Conservation (phyloP, 92 coral and sea anemone genomes). For the Paramuricea clavata region DNA sequence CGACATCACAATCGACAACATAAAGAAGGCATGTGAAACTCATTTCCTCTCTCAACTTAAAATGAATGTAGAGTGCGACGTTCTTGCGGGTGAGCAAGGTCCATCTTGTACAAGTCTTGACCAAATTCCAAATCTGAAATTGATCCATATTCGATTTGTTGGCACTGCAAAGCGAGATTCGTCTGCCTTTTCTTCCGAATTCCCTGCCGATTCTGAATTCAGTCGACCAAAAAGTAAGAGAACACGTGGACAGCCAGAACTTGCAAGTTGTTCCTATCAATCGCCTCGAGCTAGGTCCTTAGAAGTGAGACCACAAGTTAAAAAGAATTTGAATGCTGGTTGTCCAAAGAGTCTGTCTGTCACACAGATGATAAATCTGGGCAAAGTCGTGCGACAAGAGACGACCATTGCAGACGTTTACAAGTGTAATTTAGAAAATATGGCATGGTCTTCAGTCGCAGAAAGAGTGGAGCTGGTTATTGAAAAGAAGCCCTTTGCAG, state of each 20-base stretch:
- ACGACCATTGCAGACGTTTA: conserved; percentile 38
- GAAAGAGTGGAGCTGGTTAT: conserved; percentile 38
- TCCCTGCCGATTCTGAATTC: background rate
- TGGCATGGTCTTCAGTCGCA: conserved; percentile 46
- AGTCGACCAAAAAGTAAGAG: background rate
- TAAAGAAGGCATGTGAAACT: conserved; percentile 66
- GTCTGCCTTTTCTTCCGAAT: conserved; percentile 12
- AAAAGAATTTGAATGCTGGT: conserved; percentile 30
- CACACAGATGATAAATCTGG: conserved; percentile 58
- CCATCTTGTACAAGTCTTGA: conserved; percentile 58
- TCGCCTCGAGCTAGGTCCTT: conserved; percentile 8
- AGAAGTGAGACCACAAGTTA: background rate
- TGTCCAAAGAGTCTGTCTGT: conserved; percentile 64
- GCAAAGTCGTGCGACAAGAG: conserved; percentile 40
- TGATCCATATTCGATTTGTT: too few relatives aligned
- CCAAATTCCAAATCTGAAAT: conserved; percentile 57
- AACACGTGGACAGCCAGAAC: conserved; percentile 39
- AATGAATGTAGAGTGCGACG: conserved; percentile 42
- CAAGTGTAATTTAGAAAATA: conserved; percentile 55
- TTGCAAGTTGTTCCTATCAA: background rate
- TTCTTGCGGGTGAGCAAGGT: conserved; percentile 67
- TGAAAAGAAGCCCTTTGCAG: conserved; percentile 43
- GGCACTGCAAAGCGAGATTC: conserved; percentile 13
- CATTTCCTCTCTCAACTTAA: conserved; percentile 29
- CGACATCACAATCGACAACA: conserved; percentile 52